These are phyloP conservation scores for Gobio gobio DNA, from an alignment of 2,113 vertebrate species.

Conservation along the genomic window DNA sequence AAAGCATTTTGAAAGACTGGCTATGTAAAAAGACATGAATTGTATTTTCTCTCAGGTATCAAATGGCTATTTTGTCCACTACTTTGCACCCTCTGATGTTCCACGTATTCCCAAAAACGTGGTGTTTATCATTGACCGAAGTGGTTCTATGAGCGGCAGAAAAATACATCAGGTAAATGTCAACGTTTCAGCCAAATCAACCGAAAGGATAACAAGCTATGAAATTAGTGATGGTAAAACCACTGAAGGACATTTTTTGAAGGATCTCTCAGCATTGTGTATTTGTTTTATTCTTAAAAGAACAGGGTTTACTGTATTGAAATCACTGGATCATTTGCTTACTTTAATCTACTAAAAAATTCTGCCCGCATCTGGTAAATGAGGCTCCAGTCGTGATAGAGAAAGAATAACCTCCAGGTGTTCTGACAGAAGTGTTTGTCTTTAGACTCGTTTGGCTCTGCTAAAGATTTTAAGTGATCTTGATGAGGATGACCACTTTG, in stretches of 20 bases:
- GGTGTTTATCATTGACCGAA: conserved; percentile 89
- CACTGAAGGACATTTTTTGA: not conserved
- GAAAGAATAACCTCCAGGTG: not conserved
- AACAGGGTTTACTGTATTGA: not conserved
- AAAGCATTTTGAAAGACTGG: not conserved
- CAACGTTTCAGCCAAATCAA: not conserved
- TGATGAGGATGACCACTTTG: conserved; percentile 82
- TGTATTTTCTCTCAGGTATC: conserved; percentile 72
- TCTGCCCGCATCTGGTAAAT: not conserved
- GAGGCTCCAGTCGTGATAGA: not conserved
- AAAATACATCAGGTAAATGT: conserved; percentile 84
- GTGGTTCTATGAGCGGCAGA: conserved; percentile 86
- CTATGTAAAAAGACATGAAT: not conserved
- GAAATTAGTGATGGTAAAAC: not conserved
- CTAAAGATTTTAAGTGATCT: conserved; percentile 86
- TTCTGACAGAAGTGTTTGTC: not conserved
- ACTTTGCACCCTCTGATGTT: conserved; percentile 87
- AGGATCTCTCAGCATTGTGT: not conserved
- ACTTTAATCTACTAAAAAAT: not conserved
- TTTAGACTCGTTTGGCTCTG: conserved; percentile 85
- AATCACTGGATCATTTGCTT: not conserved
- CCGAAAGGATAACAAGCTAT: not conserved
- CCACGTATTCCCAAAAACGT: conserved; percentile 85
- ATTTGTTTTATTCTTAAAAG: not conserved
- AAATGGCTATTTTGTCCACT: conserved; percentile 90